Percentiles rank a stretch among this genome's conserved stretches.
phyloP scores from a whole-genome alignment of 1,140 invertebrate species.

The Episyrphus balteatus region DNA sequence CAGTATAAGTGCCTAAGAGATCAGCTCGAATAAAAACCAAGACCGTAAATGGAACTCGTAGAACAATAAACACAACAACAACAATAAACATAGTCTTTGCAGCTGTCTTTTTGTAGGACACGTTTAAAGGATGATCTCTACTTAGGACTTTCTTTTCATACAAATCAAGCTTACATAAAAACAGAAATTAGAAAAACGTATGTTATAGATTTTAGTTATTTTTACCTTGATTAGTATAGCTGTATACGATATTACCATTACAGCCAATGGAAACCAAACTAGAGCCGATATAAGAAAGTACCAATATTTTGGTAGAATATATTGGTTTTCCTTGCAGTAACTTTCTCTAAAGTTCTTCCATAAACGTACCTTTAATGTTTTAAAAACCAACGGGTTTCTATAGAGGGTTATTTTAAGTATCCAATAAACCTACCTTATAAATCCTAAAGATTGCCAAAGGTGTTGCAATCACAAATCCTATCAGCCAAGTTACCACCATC shows the following conservation, averaged over 20 bases:
- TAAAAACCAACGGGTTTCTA: neutral
- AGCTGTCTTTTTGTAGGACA: conserved; percentile 52
- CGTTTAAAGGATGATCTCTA: conserved; percentile 42
- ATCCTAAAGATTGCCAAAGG: conserved; percentile 53
- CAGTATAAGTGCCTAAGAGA: conserved; percentile 27
- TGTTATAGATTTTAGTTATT: neutral
- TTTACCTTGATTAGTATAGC: conserved; percentile 51
- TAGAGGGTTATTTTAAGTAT: neutral
- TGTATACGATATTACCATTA: conserved; percentile 56
- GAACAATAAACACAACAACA: conserved; percentile 51
- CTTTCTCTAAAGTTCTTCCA: conserved; percentile 59
- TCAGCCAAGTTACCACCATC: conserved; percentile 55
- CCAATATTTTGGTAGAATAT: conserved; percentile 56
- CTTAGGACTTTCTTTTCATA: conserved; percentile 45
- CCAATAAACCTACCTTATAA: conserved; percentile 42
- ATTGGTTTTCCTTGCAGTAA: conserved; percentile 54
- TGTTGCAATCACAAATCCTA: conserved; percentile 45
- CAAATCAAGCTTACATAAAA: conserved; percentile 40
- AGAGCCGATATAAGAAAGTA: conserved; percentile 55
- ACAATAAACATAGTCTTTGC: conserved; percentile 59
- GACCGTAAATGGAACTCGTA: conserved; percentile 57
- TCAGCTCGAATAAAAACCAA: conserved; percentile 50
- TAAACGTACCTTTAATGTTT: conserved; percentile 32
- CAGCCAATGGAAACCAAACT: conserved; percentile 56
- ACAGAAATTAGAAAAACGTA: neutral